Conservation (phyloP, 2,888 invertebrate genomes). For the Hydrotaea cyrtoneurina region DNA sequence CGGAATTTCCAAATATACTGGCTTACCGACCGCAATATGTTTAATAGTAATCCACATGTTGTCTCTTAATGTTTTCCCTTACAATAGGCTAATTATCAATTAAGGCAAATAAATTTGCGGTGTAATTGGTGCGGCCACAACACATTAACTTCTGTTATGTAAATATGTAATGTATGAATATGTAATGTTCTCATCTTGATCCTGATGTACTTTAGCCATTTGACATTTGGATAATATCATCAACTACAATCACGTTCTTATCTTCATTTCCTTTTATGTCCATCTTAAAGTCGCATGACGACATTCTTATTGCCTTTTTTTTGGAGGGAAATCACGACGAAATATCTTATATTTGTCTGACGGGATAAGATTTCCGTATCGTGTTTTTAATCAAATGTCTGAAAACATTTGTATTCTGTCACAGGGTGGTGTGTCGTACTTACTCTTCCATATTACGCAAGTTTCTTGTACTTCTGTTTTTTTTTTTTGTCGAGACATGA, state of each 20-base stretch:
- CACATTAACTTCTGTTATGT: not conserved
- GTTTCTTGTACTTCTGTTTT: no score
- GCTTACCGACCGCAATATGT: no score
- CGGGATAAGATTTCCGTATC: not conserved
- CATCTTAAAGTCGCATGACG: not conserved
- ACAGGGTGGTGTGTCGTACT: slow-evolving; percentile 7
- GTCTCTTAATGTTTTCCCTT: no score
- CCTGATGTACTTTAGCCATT: not conserved
- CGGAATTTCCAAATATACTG: no score
- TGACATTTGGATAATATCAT: not conserved
- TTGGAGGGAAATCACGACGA: not conserved
- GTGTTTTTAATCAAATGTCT: not conserved
- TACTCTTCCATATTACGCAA: slow-evolving; percentile 26
- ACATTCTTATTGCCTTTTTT: not conserved
- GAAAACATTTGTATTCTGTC: slow-evolving; percentile 48
- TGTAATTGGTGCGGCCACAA: no score
- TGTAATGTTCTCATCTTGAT: not conserved
- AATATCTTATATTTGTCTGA: not conserved
- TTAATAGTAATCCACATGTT: no score
- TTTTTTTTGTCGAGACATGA: not conserved
- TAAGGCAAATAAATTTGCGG: no score
- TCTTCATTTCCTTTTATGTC: not conserved
- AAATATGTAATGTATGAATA: no score
- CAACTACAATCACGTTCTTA: not conserved
- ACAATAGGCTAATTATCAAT: no score